Conservation (phyloP, 2,888 invertebrate species). For the Drosophila percnosoma region DNA sequence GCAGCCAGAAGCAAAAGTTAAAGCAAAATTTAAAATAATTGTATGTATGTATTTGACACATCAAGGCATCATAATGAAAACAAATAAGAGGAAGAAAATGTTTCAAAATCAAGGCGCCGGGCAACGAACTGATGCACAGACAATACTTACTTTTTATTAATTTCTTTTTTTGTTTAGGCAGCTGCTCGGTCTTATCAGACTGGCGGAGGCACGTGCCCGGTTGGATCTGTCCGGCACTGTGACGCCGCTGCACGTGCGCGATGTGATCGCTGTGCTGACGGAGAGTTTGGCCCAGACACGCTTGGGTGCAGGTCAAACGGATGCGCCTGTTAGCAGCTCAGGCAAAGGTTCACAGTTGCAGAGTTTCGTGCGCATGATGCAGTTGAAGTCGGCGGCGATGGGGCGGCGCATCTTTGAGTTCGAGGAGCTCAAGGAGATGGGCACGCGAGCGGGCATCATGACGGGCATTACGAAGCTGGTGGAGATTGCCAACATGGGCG, state of each 20-base stretch:
- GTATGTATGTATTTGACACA: conserved; percentile 1
- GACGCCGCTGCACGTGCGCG: conserved; percentile 91
- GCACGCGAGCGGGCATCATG: conserved; percentile 87
- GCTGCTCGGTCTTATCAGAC: conserved; percentile 93
- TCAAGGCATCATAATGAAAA: conserved; percentile 1
- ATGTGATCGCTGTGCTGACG: conserved; percentile 93
- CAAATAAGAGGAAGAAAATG: neutral
- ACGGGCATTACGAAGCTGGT: conserved; percentile 88
- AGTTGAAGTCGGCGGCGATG: conserved; percentile 88
- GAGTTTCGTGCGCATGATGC: conserved; percentile 89
- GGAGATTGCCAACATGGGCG: conserved; percentile 92
- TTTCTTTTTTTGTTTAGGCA: conserved; percentile 87
- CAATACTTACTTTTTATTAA: neutral
- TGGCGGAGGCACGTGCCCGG: conserved; percentile 95
- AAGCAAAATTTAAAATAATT: neutral
- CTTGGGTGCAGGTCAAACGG: conserved; percentile 85
- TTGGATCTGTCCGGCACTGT: conserved; percentile 93
- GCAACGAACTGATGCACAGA: conserved; percentile 40
- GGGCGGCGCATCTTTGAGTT: conserved; percentile 90
- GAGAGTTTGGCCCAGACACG: conserved; percentile 92
- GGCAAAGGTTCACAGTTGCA: conserved; percentile 87
- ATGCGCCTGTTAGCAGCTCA: conserved; percentile 1
- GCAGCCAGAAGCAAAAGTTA: neutral
- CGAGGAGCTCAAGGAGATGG: conserved; percentile 91
- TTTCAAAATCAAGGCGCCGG: conserved; percentile 29